A percentile compares a stretch with the other conserved stretches of the same genome.
Evolutionary conservation across 30 jellyfish, hydroid and myxozoan genomes (phyloP).

Genomic region (Hydractinia echinata): DNA sequence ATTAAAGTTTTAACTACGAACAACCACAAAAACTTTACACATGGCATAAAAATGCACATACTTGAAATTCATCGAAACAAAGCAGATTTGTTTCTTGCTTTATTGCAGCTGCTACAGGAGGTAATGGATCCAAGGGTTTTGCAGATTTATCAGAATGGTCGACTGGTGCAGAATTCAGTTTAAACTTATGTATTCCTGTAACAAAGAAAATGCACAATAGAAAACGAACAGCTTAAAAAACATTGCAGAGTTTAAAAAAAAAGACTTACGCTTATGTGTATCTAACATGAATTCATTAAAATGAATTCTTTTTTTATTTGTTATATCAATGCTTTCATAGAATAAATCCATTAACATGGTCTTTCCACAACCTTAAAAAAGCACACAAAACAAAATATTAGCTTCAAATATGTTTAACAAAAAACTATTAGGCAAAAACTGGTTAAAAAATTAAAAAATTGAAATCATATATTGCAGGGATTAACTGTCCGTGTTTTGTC

Average conservation of each 20-base stretch:
- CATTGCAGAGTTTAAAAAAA: background rate
- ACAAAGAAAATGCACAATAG: background rate
- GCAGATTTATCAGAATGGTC: conserved; percentile 68
- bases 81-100: conserved; percentile 72
- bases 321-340: conserved; percentile 47
- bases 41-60: background rate
- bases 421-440: too few relatives aligned
- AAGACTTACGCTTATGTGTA: conserved; percentile 74
- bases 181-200: conserved; percentile 78
- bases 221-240: background rate
- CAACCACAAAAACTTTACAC: too few relatives aligned
- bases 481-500: too few relatives aligned
- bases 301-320: conserved; percentile 76
- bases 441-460: too few relatives aligned
- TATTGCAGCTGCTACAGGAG: conserved; percentile 79
- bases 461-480: too few relatives aligned
- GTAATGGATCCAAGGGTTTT: conserved; percentile 86
- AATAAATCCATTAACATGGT: conserved; percentile 97
- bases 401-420: background rate
- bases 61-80: conserved; percentile 98
- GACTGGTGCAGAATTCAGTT: conserved; percentile 43
- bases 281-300: conserved; percentile 94
- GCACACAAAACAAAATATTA: background rate
- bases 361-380: conserved; percentile 83
- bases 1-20: too few relatives aligned